Evolutionary conservation across 2,797 vertebrate species (phyloP), one percentile per base, ranked within the genome.

Genomic region (Yasuhikotakia modesta): DNA sequence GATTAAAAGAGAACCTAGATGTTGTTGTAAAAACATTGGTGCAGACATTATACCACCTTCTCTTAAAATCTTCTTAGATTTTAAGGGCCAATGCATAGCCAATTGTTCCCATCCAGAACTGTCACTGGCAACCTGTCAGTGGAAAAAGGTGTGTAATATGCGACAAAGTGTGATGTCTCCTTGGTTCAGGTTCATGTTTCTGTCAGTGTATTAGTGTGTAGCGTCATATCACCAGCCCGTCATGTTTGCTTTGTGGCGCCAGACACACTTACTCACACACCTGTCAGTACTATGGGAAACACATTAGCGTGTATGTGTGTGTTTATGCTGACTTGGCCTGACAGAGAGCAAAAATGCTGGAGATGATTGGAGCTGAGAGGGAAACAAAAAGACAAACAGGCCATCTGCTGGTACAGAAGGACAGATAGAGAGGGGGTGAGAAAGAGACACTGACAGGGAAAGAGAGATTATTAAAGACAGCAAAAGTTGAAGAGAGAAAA

Each of bases 241-340:
- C 71, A 63, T 58, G 74, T 74, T 83, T 66, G 52, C 66, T 52
- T 22, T 65, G 66, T 53, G 70, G 79, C 61, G 22, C 24, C 70
- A 78, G 74, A 74, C 70, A 79, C 48, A 39, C 76, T 80, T 57
- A 70, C 27, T 73, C 76, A 81, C 76, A 80, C 81, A 83, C 66
- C 79, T 72, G 71, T 46, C 58, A 80, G 57, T 32, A 61, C 73
- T 43, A 43, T 48, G 32, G 75, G 72, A 82, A 79, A 66, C 63
- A 75, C 73, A 74, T 77, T 72, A 81, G 79, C 21, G 6, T 5
- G 55, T 68, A 22, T 19, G 64, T 0, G 55, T 53, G 45, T 50
- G 46, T 27, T 55, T 22, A 17, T 73, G 69, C 76, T 67, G 73
- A 70, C 70, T 48, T 19, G 24, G 24, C 78, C 68, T 65, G 79